Evolutionary conservation across 2,888 invertebrate genomes (phyloP).

Genomic region (Noctua janthina): DNA sequence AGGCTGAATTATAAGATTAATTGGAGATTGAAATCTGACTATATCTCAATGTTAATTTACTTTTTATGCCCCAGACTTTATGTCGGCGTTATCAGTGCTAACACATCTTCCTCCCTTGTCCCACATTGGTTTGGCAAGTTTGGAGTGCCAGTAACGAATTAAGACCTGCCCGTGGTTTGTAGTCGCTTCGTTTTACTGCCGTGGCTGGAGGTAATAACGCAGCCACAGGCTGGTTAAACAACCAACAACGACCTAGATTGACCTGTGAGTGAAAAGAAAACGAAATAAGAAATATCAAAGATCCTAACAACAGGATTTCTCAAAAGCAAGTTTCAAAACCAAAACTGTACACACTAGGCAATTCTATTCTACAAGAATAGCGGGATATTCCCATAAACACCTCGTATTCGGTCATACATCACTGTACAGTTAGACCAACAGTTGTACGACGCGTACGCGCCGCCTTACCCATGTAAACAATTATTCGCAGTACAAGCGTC

Average conservation of each 20-base stretch:
- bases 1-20: neutral
- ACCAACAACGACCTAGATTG: neutral
- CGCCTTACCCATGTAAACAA: slow-evolving; percentile 61
- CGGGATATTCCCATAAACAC: slow-evolving; percentile 41
- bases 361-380: slow-evolving; percentile 25
- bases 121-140: neutral
- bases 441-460: slow-evolving; percentile 41
- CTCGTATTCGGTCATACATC: slow-evolving; percentile 47
- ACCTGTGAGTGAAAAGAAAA: neutral
- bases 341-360: slow-evolving; percentile 21
- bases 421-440: slow-evolving; percentile 57
- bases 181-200: neutral
- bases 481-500: slow-evolving; percentile 51
- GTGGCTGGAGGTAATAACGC: neutral
- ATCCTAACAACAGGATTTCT: neutral
- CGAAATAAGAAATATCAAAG: neutral
- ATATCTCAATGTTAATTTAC: neutral
- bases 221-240: neutral
- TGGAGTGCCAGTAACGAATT: neutral
- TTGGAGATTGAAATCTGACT: neutral
- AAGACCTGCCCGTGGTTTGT: neutral
- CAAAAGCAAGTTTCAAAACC: neutral
- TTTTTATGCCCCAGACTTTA: neutral
- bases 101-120: neutral
- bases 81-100: neutral